Conservation (phyloP, 2,797 vertebrate species). For the Macropus fuliginosus region DNA sequence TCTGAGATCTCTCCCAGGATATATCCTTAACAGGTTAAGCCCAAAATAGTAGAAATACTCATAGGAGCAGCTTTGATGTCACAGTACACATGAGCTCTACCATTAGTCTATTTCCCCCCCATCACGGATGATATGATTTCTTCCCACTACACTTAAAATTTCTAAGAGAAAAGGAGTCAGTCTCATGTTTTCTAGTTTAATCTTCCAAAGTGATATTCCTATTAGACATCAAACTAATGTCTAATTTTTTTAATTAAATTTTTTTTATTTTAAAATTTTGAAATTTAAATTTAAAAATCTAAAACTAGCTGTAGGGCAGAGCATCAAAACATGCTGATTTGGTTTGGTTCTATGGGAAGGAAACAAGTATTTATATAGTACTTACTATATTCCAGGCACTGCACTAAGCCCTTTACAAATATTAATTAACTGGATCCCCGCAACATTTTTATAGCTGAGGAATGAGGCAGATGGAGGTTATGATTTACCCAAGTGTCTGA, state of each 20-base stretch:
- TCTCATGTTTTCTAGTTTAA: neutral
- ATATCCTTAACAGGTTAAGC: neutral
- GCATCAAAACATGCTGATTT: neutral
- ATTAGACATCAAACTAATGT: neutral
- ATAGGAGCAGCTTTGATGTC: rapidly evolving
- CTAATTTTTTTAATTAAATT: neutral
- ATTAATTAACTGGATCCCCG: neutral
- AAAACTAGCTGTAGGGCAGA: neutral
- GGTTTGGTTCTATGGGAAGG: neutral
- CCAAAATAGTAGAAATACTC: neutral
- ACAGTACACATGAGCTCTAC: neutral
- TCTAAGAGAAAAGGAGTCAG: neutral
- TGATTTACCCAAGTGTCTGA: neutral
- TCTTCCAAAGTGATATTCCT: neutral
- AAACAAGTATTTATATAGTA: neutral
- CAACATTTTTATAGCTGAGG: neutral
- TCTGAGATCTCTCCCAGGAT: constrained; percentile 21
- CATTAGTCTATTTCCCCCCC: neutral
- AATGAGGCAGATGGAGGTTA: neutral
- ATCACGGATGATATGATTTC: neutral
- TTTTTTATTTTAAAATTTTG: too few species aligned
- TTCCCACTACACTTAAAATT: neutral
- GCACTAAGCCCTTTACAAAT: neutral
- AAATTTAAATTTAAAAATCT: too few species aligned
- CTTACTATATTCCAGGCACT: neutral